Conservation (phyloP, 1,140 invertebrate species). For the Augochlora pura region DNA sequence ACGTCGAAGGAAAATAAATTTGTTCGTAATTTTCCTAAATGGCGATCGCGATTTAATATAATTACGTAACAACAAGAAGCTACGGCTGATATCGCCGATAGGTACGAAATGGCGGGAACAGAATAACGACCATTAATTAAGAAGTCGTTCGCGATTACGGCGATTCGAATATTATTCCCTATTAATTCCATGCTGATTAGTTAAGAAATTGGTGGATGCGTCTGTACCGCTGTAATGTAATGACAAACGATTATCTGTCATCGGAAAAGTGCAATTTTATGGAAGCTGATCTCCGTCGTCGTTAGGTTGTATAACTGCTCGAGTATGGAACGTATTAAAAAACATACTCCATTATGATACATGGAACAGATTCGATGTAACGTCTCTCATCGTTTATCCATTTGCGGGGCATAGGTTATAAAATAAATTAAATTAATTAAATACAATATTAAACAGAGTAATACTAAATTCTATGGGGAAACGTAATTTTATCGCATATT, state of each 20-base stretch:
- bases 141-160: not conserved
- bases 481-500: no score
- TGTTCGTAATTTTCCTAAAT: no score
- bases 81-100: no score
- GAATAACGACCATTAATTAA: not conserved
- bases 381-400: not conserved
- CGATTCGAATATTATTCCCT: not conserved
- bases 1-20: no score
- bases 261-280: conserved; percentile 26
- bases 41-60: not conserved
- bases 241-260: conserved; percentile 1
- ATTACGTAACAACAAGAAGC: rapidly evolving
- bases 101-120: not conserved
- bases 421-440: no score
- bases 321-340: not conserved
- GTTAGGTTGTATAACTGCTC: conserved; percentile 10
- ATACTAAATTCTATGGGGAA: no score
- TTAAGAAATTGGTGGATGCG: not conserved
- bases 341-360: not conserved
- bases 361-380: not conserved
- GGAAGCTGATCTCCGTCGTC: not conserved
- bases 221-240: conserved; percentile 10
- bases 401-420: not conserved
- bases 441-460: not conserved
- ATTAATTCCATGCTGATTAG: not conserved